Evolutionary conservation across 2,797 vertebrate genomes (phyloP).

Genomic region (Hoplostethus mediterraneus): DNA sequence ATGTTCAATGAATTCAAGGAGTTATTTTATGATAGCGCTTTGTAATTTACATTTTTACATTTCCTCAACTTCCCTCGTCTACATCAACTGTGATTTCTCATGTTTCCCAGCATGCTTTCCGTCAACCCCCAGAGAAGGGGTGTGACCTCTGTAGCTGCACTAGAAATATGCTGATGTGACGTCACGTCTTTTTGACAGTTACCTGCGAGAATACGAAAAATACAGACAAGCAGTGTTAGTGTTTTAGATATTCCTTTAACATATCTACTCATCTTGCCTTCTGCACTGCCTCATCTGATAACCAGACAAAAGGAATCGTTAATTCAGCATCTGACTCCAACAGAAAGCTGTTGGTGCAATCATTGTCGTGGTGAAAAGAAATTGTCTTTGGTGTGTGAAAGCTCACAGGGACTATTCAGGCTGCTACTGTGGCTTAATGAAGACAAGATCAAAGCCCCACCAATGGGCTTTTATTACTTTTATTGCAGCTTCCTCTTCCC

Average conservation of each 20-base stretch:
- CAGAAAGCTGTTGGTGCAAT: slow-evolving; percentile 48
- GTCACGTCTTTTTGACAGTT: too few relatives aligned
- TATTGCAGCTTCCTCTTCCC: slow-evolving; percentile 44
- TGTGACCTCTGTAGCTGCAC: too few relatives aligned
- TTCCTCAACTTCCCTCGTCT: too few relatives aligned
- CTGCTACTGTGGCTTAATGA: slow-evolving; percentile 23
- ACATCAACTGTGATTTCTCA: too few relatives aligned
- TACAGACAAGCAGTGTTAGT: too few relatives aligned
- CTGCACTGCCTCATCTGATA: slow-evolving; percentile 27
- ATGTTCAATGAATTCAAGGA: too few relatives aligned
- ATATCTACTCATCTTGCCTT: background rate
- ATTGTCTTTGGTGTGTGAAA: slow-evolving; percentile 24
- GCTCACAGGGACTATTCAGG: slow-evolving; percentile 59
- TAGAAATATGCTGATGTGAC: too few relatives aligned
- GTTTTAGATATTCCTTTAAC: background rate
- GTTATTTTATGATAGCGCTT: too few relatives aligned
- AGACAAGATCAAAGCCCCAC: slow-evolving; percentile 60
- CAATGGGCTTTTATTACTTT: slow-evolving; percentile 56
- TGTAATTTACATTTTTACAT: too few relatives aligned
- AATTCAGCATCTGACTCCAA: slow-evolving; percentile 41
- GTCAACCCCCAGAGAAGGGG: too few relatives aligned
- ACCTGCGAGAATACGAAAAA: too few relatives aligned
- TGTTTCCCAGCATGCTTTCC: too few relatives aligned
- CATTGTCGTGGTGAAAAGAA: slow-evolving; percentile 37
- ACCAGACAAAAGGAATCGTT: slow-evolving; percentile 43